These are phyloP conservation scores for Sceliomorpha sp. DNA, from an alignment of 2,888 invertebrate genomes.

Conservation along the genomic window DNA sequence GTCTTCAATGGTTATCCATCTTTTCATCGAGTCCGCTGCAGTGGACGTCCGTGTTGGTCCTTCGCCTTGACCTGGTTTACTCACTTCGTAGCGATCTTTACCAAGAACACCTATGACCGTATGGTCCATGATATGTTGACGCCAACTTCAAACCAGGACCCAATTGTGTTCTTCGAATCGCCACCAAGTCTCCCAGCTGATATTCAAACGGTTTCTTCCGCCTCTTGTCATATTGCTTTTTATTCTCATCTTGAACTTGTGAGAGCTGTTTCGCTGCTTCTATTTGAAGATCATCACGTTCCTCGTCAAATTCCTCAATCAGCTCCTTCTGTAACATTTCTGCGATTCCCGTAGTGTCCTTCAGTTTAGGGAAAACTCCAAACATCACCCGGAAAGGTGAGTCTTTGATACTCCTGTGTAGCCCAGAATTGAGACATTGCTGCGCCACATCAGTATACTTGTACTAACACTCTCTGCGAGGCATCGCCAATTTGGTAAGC, in stretches of 20 bases:
- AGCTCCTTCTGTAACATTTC: not conserved
- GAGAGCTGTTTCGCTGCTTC: not conserved
- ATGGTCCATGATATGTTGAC: conserved; percentile 1
- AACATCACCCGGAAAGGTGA: too few relatives aligned
- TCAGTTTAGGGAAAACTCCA: too few relatives aligned
- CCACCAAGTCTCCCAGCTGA: not conserved
- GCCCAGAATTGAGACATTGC: too few relatives aligned
- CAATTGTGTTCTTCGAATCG: not conserved
- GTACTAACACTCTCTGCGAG: too few relatives aligned
- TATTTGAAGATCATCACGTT: not conserved
- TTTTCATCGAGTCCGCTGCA: conserved; percentile 3
- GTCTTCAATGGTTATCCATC: not conserved
- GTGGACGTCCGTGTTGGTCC: not conserved
- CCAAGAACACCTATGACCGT: conserved; percentile 1
- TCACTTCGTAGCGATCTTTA: conserved; percentile 3
- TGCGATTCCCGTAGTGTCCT: too few relatives aligned
- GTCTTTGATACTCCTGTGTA: too few relatives aligned
- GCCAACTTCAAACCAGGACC: conserved; percentile 4
- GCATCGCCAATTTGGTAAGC: too few relatives aligned
- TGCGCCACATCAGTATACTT: too few relatives aligned
- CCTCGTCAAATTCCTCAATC: not conserved
- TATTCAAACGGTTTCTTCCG: not conserved
- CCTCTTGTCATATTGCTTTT: not conserved
- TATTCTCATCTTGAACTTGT: conserved; percentile 2
- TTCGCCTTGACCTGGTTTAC: conserved; percentile 2